Percentiles rank a stretch among this genome's conserved stretches.
phyloP scores from a whole-genome alignment of 2,888 invertebrate species.

The Crematogaster levior region DNA sequence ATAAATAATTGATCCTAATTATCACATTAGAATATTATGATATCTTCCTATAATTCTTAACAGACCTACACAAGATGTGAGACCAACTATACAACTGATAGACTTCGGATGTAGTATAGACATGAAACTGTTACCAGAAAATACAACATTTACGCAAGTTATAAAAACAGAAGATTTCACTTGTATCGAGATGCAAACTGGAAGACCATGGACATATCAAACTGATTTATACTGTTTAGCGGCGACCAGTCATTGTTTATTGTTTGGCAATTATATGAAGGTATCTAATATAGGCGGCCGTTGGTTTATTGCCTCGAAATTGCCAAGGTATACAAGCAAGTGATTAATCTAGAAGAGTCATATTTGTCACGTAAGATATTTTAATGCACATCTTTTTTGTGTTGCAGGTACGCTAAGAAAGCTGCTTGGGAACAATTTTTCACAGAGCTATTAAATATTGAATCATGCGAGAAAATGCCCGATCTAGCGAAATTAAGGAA shows the following conservation, averaged over 20 bases:
- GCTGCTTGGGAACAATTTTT: slow-evolving; percentile 94
- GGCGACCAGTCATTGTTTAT: slow-evolving; percentile 94
- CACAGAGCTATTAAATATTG: slow-evolving; percentile 92
- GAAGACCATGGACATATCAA: slow-evolving; percentile 97
- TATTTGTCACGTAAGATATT: neutral
- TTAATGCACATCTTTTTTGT: neutral
- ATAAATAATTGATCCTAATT: neutral
- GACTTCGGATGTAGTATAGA: slow-evolving; percentile 98
- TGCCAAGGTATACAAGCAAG: slow-evolving; percentile 88
- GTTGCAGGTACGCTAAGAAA: slow-evolving; percentile 88
- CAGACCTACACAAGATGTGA: slow-evolving; percentile 89
- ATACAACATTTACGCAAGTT: slow-evolving; percentile 91
- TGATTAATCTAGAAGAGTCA: neutral
- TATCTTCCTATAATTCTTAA: slow-evolving; percentile 8
- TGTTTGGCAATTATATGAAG: slow-evolving; percentile 96
- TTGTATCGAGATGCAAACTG: slow-evolving; percentile 96
- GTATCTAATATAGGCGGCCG: slow-evolving; percentile 88
- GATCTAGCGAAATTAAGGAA: slow-evolving; percentile 88
- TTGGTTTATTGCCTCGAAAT: slow-evolving; percentile 91
- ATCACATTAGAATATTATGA: neutral
- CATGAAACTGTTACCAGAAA: slow-evolving; percentile 93
- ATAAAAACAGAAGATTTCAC: slow-evolving; percentile 93
- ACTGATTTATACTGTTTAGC: slow-evolving; percentile 96
- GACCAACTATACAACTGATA: slow-evolving; percentile 93
- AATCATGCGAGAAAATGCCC: slow-evolving; percentile 91